Base-by-base conservation (phyloP, 2,113 vertebrate species). In the Pantherophis guttatus region DNA sequence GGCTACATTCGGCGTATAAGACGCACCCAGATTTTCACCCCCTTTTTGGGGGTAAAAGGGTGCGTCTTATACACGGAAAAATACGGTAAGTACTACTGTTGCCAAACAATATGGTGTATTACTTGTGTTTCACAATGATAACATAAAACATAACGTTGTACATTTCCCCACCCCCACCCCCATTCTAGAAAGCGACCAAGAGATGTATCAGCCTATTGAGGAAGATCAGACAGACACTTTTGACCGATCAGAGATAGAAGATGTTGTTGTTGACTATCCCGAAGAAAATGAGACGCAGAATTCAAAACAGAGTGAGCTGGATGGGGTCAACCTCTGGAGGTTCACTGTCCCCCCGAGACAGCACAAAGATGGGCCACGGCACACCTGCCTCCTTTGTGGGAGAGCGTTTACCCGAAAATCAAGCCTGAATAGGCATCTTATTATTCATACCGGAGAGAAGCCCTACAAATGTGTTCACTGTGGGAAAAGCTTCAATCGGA, bases 381-480 rank as follows among this genome's bases (percentile, higher is more conserved):
- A 58, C 39, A 53, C 2, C 3, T 90, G 88, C 19, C 48, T 55
- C 11, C 15, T 85, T 10, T 97, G 97, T 92, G 96, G 95, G 7
- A 97, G 95, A 92, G 95, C 93, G 29, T 96, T 96, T 81, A 93
- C 93, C 90, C 94, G 96, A 57, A 96, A 96, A 88, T 96, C 96
- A 48, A 96, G 95, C 70, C 95, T 97, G 65, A 96, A 96, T 92
- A 94, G 95, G 33, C 97, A 97, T 44, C 95, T 96, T 88, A 95
- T 94, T 29, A 96, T 93, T 91, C 97, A 97, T 70, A 96, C 97
- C 57, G 97, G 97, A 29, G 96, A 95, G 11, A 98, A 98, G 81
- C 97, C 96, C 17, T 98, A 98, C 57, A 96, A 98, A 53, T 98
- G 98, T 92, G 96, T 98, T 33, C 97, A 98, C 93, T 98, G 98